Conservation (phyloP, 2,888 invertebrate genomes). For the Octonoba sinensis region DNA sequence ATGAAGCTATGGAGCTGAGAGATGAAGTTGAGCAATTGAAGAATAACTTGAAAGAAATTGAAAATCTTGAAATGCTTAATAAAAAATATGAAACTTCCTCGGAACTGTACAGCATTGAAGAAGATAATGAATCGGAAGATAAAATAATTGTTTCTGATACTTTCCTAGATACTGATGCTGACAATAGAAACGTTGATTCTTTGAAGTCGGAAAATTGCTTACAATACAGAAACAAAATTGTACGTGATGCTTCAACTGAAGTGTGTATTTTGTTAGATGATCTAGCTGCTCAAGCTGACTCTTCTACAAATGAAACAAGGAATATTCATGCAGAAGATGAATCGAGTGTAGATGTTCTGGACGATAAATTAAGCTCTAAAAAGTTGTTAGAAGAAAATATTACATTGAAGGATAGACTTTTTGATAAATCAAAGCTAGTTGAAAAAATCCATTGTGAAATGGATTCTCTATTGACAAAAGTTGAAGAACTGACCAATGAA, state of each 20-base stretch:
- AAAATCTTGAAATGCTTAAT: not conserved
- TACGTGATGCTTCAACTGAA: constrained; percentile 15
- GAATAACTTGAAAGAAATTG: not conserved
- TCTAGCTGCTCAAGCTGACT: no score
- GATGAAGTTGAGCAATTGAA: constrained; percentile 50
- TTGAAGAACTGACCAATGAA: constrained; percentile 41
- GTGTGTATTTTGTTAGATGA: not conserved
- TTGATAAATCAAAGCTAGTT: constrained; percentile 39
- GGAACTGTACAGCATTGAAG: constrained; percentile 56
- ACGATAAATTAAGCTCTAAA: constrained; percentile 7
- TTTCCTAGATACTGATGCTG: not conserved
- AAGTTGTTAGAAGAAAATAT: constrained; percentile 17
- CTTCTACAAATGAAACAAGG: not conserved
- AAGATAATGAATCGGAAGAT: constrained; percentile 38
- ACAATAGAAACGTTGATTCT: no score
- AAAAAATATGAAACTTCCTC: not conserved
- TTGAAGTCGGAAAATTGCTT: not conserved
- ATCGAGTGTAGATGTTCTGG: not conserved
- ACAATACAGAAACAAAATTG: not conserved
- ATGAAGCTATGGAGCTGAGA: constrained; percentile 45
- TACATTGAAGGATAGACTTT: constrained; percentile 6
- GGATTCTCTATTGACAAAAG: constrained; percentile 42
- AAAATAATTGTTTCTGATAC: not conserved
- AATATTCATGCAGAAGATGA: not conserved
- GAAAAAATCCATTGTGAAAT: constrained; percentile 53